Percentiles rank a stretch among this genome's conserved stretches.
Conservation (phyloP, 2,797 vertebrate genomes). For the Pantherophis vulpinus region DNA sequence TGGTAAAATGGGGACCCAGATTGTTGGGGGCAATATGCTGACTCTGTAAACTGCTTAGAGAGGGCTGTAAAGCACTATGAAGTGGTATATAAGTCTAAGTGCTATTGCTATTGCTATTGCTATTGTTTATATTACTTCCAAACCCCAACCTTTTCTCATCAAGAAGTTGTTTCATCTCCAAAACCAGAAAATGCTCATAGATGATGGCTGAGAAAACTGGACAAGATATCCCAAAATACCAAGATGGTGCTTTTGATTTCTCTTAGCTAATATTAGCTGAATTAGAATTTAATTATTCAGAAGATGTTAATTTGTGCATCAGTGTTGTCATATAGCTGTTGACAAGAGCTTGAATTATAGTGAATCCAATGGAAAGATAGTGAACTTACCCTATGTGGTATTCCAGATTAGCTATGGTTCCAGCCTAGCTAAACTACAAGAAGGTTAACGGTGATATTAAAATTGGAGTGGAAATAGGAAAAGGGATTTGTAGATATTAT, state of each 20-base stretch:
- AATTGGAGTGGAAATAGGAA: background rate
- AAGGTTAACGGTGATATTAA: background rate
- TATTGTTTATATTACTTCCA: background rate
- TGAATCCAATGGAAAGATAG: background rate
- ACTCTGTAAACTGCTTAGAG: too few relatives aligned
- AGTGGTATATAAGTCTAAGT: too few relatives aligned
- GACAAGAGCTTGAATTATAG: background rate
- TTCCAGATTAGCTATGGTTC: background rate
- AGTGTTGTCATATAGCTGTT: background rate
- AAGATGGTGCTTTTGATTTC: background rate
- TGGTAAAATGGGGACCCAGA: too few relatives aligned
- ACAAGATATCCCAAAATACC: background rate
- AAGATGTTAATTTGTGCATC: background rate
- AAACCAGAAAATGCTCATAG: background rate
- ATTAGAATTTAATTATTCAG: background rate
- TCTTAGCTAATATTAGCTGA: background rate
- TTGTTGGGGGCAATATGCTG: too few relatives aligned
- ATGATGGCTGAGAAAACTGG: background rate
- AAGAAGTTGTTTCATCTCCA: background rate
- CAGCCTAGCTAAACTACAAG: background rate
- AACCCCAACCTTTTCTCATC: background rate
- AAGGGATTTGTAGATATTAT: background rate
- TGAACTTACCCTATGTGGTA: background rate
- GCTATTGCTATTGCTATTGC: too few relatives aligned
- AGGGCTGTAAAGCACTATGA: too few relatives aligned